phyloP scores from a whole-genome alignment of 2,888 invertebrate genomes.

The Petrolisthes cinctipes region DNA sequence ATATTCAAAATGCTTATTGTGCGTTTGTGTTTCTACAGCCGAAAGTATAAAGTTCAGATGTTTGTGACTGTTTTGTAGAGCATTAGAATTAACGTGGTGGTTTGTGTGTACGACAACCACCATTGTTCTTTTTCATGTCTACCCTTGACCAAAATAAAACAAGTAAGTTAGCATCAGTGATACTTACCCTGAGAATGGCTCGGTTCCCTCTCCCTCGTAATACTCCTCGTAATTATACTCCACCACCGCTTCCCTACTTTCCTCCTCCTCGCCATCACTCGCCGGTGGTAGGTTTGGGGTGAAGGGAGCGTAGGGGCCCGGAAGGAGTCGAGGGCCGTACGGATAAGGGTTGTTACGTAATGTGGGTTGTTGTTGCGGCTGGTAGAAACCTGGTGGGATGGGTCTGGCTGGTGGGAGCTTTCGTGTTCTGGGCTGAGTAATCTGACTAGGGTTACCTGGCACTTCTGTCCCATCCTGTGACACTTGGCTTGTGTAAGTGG shows the following conservation, averaged over 20 bases:
- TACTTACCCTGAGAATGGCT: background rate
- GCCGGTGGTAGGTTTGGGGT: constrained; percentile 14
- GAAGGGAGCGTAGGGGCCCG: constrained; percentile 25
- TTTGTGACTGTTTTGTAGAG: too few relatives aligned
- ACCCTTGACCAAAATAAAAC: too few relatives aligned
- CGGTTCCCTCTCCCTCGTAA: constrained; percentile 18
- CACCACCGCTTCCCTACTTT: background rate
- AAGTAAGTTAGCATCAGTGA: too few relatives aligned
- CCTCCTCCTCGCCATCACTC: background rate
- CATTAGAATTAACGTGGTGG: too few relatives aligned
- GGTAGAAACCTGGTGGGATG: constrained; percentile 20
- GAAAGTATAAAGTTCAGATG: too few relatives aligned
- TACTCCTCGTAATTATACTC: constrained; percentile 55
- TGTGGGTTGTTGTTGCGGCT: background rate
- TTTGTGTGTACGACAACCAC: too few relatives aligned
- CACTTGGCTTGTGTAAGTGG: background rate
- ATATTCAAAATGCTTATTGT: too few relatives aligned
- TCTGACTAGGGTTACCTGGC: background rate
- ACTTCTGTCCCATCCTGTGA: too few relatives aligned
- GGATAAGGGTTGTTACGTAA: constrained; percentile 54
- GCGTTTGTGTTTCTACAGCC: too few relatives aligned
- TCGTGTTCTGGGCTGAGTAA: background rate
- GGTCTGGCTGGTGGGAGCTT: constrained; percentile 34
- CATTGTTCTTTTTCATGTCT: too few relatives aligned
- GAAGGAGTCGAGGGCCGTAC: constrained; percentile 47